Base-by-base conservation (phyloP, 2,888 invertebrate genomes). In the Caenorhabditis japonica region DNA sequence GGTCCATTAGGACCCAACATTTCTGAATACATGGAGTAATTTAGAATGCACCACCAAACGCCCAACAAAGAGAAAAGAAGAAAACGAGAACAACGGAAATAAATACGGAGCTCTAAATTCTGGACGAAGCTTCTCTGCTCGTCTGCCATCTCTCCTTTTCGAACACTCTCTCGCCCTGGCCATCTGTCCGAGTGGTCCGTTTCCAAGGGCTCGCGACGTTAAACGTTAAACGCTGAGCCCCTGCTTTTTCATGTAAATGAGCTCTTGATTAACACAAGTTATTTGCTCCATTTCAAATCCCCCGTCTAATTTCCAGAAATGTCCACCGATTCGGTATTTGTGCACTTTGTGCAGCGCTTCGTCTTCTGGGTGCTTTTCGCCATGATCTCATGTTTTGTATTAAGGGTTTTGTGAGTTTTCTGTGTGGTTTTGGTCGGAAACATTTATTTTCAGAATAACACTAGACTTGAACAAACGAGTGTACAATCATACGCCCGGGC, bases 401-500 rank as follows among this genome's bases (percentile, higher is more conserved):
- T 83, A 15, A 38, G 81, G 64, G 58, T 75, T 30, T 71, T 81
- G 82, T 82, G 49, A 77, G 75, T 76, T 36, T 4, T 27, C 13
- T n/a, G 1, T 38, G 23, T 23, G n/a, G 25, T 59, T 36, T 13
- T 4, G 19, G 5, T 23, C 13, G 41, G n/a, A 25, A n/a, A 13
- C 21, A 5, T 15, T 56, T 8, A n/a, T 49, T 83, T 79, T 73
- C 61, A 85, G 85, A 39, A 59, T 86, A 8, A 33, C 83, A 23
- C 47, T 83, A 19, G 86, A 86, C 73, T 47, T 75, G 21, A 85
- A 86, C 70, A 86, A 86, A 59, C 47, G 77, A 7, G 80, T 80
- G 13, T 85, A 83, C 75, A 81, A 81, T 55, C 86, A 86, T 58
- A 80, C 77, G 12, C 86, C 86, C 4, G 86, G 86, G 4, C 82